A percentile compares a stretch with the other conserved stretches of the same genome.
These are phyloP conservation scores for Pampusana beccarii DNA, from an alignment of 2,113 vertebrate species.

Conservation along the genomic window DNA sequence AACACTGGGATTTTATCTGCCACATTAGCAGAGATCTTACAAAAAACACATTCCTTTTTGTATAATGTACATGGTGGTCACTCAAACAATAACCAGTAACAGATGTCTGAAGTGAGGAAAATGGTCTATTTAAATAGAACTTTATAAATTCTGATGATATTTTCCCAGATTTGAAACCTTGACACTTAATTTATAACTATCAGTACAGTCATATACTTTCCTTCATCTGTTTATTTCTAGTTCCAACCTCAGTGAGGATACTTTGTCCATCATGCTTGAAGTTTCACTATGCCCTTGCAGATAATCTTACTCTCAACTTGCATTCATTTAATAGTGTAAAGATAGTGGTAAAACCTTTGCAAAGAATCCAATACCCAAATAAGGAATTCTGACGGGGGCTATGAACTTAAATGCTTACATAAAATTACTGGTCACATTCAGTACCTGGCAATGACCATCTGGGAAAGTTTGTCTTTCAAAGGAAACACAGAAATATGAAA, in stretches of 20 bases:
- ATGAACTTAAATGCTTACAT: conserved; percentile 60
- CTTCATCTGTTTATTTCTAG: conserved; percentile 24
- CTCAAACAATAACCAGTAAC: conserved; percentile 84
- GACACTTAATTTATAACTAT: conserved; percentile 64
- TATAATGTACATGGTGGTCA: conserved; percentile 75
- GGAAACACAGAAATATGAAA: neutral
- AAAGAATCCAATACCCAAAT: conserved; percentile 55
- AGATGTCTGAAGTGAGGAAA: conserved; percentile 77
- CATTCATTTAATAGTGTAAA: conserved; percentile 38
- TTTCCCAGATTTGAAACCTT: conserved; percentile 56
- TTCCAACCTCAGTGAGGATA: neutral
- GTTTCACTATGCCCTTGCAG: conserved; percentile 30
- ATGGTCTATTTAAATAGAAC: conserved; percentile 56
- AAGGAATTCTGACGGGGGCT: conserved; percentile 49
- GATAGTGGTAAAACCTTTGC: conserved; percentile 36
- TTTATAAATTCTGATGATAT: conserved; percentile 58
- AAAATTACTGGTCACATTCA: conserved; percentile 66
- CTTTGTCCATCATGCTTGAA: conserved; percentile 37
- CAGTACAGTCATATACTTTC: neutral
- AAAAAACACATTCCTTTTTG: conserved; percentile 63
- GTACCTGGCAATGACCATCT: conserved; percentile 32
- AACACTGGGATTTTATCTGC: conserved; percentile 31
- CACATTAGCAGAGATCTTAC: conserved; percentile 40
- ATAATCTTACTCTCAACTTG: conserved; percentile 53
- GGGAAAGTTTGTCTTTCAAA: conserved; percentile 54